phyloP scores from a whole-genome alignment of 2,113 vertebrate species.

The Lontra canadensis region DNA sequence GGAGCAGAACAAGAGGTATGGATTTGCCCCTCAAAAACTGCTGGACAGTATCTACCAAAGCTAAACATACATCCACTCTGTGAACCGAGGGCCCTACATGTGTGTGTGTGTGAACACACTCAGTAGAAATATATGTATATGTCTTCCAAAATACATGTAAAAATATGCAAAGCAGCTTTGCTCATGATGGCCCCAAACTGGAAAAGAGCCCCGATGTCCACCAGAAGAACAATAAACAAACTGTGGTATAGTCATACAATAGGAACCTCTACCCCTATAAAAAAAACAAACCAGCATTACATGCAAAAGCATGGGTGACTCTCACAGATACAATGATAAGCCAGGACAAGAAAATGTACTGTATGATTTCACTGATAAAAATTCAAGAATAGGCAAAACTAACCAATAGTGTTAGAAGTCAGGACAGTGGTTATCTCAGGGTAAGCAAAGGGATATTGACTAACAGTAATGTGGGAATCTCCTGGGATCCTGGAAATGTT shows the following conservation, averaged over 20 bases:
- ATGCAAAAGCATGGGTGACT: not conserved
- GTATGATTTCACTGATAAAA: not conserved
- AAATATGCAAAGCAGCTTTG: not conserved
- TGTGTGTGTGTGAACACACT: not conserved
- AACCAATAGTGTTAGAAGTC: not conserved
- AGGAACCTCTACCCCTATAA: not conserved
- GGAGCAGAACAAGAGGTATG: not conserved
- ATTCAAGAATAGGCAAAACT: not conserved
- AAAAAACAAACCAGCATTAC: not conserved
- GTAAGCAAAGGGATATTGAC: not conserved
- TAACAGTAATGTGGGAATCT: not conserved
- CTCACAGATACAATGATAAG: not conserved
- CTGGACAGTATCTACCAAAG: not conserved
- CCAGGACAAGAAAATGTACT: not conserved
- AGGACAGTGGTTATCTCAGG: not conserved
- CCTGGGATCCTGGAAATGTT: not conserved
- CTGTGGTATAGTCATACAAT: not conserved
- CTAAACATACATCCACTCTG: not conserved
- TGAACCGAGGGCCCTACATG: not conserved
- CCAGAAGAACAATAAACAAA: not conserved
- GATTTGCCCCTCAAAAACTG: not conserved
- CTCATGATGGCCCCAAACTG: not conserved
- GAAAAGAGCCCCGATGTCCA: not conserved
- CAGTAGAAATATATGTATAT: not conserved
- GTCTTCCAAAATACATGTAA: not conserved